phyloP scores from a whole-genome alignment of 1,140 invertebrate genomes.

The Nephotettix cincticeps region DNA sequence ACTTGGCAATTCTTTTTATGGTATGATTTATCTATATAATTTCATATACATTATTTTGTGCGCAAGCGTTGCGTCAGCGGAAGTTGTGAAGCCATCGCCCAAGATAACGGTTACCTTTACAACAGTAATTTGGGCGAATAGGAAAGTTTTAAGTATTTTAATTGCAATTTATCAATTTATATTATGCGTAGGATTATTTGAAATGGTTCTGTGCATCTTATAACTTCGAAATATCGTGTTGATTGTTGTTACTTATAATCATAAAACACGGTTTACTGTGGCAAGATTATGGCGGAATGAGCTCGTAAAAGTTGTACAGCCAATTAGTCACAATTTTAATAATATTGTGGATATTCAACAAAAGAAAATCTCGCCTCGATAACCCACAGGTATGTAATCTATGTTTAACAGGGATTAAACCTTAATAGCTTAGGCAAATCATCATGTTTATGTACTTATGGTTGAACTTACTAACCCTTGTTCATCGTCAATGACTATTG shows the following conservation, averaged over 20 bases:
- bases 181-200: background rate
- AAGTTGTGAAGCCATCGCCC: conserved; percentile 32
- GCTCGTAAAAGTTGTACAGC: background rate
- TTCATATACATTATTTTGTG: background rate
- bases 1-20: too few relatives aligned
- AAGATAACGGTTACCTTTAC: conserved; percentile 29
- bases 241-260: background rate
- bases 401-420: too few relatives aligned
- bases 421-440: too few relatives aligned
- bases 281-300: conserved; percentile 20
- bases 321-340: too few relatives aligned
- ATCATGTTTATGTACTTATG: too few relatives aligned
- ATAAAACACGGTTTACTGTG: background rate
- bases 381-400: too few relatives aligned
- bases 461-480: too few relatives aligned
- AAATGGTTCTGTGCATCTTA: background rate
- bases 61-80: conserved; percentile 30
- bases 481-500: too few relatives aligned
- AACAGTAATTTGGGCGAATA: background rate
- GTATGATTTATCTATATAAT: too few relatives aligned
- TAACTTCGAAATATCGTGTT: background rate
- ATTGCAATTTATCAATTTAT: background rate
- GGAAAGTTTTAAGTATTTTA: background rate
- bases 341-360: too few relatives aligned
- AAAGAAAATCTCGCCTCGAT: too few relatives aligned